phyloP scores from a whole-genome alignment of 2,888 invertebrate species.

The Lithophane leautieri region DNA sequence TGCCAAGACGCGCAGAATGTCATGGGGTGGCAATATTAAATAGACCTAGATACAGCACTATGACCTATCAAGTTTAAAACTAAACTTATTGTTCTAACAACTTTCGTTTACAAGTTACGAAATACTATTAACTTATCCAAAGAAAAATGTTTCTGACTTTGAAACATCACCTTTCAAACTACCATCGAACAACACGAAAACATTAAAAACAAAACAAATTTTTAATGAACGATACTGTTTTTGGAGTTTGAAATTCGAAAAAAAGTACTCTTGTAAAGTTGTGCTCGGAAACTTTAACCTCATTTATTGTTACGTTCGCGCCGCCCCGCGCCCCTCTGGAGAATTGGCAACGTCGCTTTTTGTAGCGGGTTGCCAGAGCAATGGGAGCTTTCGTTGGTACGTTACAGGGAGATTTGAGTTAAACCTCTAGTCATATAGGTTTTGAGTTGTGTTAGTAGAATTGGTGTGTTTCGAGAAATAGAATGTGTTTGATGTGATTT shows the following conservation, averaged over 20 bases:
- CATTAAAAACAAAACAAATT: constrained; percentile 20
- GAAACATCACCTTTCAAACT: constrained; percentile 33
- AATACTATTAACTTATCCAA: constrained; percentile 52
- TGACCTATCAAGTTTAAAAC: constrained; percentile 11
- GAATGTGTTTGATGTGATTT: neutral
- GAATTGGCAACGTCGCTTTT: constrained; percentile 87
- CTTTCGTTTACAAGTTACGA: constrained; percentile 46
- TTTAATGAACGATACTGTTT: constrained; percentile 60
- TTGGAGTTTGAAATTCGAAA: constrained; percentile 71
- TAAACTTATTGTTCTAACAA: constrained; percentile 43
- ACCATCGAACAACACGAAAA: constrained; percentile 9
- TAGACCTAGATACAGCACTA: constrained; percentile 15
- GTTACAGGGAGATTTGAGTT: constrained; percentile 67
- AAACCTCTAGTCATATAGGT: neutral
- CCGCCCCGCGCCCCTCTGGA: constrained; percentile 70
- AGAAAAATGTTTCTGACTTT: constrained; percentile 39
- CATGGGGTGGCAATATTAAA: constrained; percentile 8
- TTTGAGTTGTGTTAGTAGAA: neutral
- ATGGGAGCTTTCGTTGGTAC: constrained; percentile 76
- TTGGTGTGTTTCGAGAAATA: neutral
- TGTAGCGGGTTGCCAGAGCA: constrained; percentile 72
- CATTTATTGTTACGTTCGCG: constrained; percentile 84
- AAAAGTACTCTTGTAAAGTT: constrained; percentile 77
- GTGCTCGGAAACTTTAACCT: constrained; percentile 89
- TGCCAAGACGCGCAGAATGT: neutral